A percentile compares a stretch with the other conserved stretches of the same genome.
phyloP scores from a whole-genome alignment of 92 coral and sea anemone genomes.

The Meandrina meandrites region DNA sequence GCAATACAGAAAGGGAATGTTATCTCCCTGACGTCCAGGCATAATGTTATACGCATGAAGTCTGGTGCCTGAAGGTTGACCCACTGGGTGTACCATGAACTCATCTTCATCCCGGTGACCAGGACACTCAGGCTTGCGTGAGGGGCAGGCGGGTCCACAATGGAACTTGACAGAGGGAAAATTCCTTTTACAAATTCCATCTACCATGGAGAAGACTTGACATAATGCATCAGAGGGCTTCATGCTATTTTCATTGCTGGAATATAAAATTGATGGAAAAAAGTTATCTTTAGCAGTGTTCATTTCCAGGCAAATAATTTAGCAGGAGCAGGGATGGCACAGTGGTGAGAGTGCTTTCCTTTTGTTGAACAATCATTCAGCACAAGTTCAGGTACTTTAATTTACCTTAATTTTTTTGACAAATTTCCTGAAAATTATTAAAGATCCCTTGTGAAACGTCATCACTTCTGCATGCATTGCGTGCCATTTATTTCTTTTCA shows the following conservation, averaged over 20 bases:
- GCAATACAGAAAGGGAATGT: constrained; percentile 34
- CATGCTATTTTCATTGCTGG: neutral
- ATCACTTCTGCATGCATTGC: too few relatives aligned
- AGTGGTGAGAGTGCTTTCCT: too few relatives aligned
- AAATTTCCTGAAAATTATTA: too few relatives aligned
- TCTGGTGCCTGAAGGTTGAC: constrained; percentile 6
- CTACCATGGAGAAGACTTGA: constrained; percentile 42
- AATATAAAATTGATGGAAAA: neutral
- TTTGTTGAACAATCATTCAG: too few relatives aligned
- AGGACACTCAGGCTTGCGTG: constrained; percentile 47
- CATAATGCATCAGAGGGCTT: constrained; percentile 40
- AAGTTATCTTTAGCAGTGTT: neutral
- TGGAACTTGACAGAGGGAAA: constrained; percentile 55
- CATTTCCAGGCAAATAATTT: too few relatives aligned
- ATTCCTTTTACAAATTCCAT: constrained; percentile 34
- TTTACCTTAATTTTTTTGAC: too few relatives aligned
- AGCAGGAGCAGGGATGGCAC: too few relatives aligned
- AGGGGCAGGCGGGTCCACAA: constrained; percentile 70
- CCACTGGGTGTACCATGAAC: neutral
- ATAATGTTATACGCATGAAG: constrained; percentile 54
- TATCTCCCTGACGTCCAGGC: constrained; percentile 42
- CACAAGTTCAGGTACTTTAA: too few relatives aligned
- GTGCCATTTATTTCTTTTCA: too few relatives aligned
- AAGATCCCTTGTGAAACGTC: too few relatives aligned
- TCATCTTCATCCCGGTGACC: constrained; percentile 35